Conservation (phyloP, 1,140 invertebrate species). For the Drosophila sp. region DNA sequence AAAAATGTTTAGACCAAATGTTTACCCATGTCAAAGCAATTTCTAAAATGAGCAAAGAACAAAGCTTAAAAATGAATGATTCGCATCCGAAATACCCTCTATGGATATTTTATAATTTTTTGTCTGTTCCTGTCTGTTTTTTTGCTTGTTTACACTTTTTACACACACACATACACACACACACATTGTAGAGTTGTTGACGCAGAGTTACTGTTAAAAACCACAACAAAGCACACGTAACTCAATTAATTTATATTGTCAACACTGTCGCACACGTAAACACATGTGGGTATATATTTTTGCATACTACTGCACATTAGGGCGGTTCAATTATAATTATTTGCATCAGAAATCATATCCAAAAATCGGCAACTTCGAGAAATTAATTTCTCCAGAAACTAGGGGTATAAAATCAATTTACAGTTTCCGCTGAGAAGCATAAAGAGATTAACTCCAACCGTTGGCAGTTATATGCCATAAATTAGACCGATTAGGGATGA, state of each 20-base stretch:
- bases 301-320: too few relatives aligned
- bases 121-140: too few relatives aligned
- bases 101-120: neutral
- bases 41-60: conserved; percentile 37
- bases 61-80: conserved; percentile 40
- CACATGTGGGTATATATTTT: neutral
- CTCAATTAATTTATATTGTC: conserved; percentile 33
- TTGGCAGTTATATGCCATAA: too few relatives aligned
- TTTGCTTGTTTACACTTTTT: too few relatives aligned
- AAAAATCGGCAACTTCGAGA: too few relatives aligned
- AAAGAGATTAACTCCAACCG: too few relatives aligned
- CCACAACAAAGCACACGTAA: conserved; percentile 29
- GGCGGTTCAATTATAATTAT: too few relatives aligned
- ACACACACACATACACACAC: neutral
- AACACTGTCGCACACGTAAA: neutral
- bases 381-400: too few relatives aligned
- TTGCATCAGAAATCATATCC: too few relatives aligned
- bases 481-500: too few relatives aligned
- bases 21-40: conserved; percentile 66
- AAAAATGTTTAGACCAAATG: conserved; percentile 57
- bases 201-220: conserved; percentile 13
- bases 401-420: too few relatives aligned
- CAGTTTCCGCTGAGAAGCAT: too few relatives aligned
- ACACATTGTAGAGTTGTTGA: neutral
- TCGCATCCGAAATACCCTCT: conserved; percentile 13